Base-by-base conservation (phyloP, 1,140 invertebrate species). In the Drosophila virilis region DNA sequence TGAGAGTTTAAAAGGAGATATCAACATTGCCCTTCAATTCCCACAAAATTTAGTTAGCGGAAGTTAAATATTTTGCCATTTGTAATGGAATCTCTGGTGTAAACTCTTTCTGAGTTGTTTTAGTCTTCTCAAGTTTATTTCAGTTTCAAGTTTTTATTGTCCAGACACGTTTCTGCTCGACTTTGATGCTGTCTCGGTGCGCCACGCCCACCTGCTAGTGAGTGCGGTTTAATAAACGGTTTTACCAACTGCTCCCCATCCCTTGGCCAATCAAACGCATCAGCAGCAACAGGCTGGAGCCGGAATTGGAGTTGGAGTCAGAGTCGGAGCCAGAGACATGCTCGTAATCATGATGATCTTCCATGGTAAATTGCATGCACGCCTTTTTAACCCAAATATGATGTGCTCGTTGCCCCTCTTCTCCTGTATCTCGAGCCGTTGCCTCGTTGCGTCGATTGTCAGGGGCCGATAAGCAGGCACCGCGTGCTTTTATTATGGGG, bases 361-460 rank as follows among this genome's bases (percentile, higher is more conserved):
- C 38, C 52, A 43, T 62, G 79, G 74, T 80, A 84, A 84, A 84
- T 84, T 84, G 80, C 80, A 74, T 84, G 81, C 77, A 84, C 80
- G 80, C 80, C 80, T 84, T 77, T 85, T 85, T 84, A 84, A 84
- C 80, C 80, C 81, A 84, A 84, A 85, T 84, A 85, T 74, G 61
- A 80, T 70, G 42, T 54, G 48, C 62, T 32, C 50, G 35, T 38
- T 48, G 32, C 40, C 57, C 33, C 15, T 42, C 62, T 8, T 13
- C 40, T 42, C 12, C 50, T 15, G 32, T 12, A 12, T 9, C 32
- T 59, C 65, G 22, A 12, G 15, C 12, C 42, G 22, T 28, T 40
- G 43, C 50, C 33, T 52, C 57, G 33, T 38, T 69, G 15, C 45
- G 69, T 48, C 42, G 81, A 85, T 86, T 84, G 76, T 67, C 54